phyloP scores from a whole-genome alignment of 2,888 invertebrate species.

The Ryuthela nishihirai region DNA sequence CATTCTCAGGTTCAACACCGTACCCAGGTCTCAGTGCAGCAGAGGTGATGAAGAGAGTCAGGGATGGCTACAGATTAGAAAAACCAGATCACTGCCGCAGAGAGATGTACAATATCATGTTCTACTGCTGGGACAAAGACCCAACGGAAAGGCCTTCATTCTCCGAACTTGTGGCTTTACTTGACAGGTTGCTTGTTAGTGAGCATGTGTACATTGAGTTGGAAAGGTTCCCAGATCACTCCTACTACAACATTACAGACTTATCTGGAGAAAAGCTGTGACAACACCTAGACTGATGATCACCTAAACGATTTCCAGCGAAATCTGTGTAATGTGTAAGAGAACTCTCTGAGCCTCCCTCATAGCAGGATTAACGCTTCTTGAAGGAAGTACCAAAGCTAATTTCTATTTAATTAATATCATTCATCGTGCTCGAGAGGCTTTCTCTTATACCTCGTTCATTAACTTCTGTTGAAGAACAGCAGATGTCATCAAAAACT shows the following conservation, averaged over 20 bases:
- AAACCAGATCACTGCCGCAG: conserved; percentile 91
- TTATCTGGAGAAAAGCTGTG: conserved; percentile 43
- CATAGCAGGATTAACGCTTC: too few species aligned
- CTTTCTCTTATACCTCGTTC: too few species aligned
- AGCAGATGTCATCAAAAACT: too few species aligned
- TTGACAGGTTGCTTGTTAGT: conserved; percentile 78
- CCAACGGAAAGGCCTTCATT: conserved; percentile 78
- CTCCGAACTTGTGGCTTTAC: conserved; percentile 70
- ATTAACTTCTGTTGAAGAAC: too few species aligned
- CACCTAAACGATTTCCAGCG: too few species aligned
- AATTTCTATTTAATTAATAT: too few species aligned
- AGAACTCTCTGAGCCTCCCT: too few species aligned
- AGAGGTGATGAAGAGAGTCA: conserved; percentile 82
- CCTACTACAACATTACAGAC: conserved; percentile 59
- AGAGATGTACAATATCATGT: conserved; percentile 87
- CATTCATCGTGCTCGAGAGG: too few species aligned
- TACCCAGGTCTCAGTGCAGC: conserved; percentile 89
- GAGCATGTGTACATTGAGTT: conserved; percentile 92
- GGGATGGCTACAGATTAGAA: conserved; percentile 82
- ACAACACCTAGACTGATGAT: too few species aligned
- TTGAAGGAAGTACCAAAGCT: too few species aligned
- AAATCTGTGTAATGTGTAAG: too few species aligned
- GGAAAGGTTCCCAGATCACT: conserved; percentile 87
- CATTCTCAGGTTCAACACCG: conserved; percentile 75
- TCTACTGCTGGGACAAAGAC: conserved; percentile 91